Percentiles rank a stretch among this genome's conserved stretches.
Conservation (phyloP, 2,888 invertebrate species). For the Callinectes sapidus region DNA sequence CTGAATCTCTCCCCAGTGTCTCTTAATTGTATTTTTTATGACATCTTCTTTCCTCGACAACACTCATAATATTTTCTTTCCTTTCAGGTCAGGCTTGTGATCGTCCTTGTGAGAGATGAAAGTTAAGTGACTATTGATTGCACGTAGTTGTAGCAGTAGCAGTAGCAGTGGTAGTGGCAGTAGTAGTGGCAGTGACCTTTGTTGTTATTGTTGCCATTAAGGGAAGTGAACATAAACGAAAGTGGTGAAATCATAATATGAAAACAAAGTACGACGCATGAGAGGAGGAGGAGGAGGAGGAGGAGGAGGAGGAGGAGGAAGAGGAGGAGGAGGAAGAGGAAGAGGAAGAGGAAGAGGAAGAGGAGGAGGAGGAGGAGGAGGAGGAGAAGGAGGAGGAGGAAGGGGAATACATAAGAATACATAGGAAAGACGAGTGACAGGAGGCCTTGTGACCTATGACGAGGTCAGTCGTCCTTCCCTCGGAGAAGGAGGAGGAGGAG, state of each 20-base stretch:
- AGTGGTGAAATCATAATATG: neutral
- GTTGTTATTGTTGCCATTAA: neutral
- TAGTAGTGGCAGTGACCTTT: neutral
- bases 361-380: too few species aligned
- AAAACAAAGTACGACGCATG: neutral
- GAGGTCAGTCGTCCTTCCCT: too few species aligned
- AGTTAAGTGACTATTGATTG: neutral
- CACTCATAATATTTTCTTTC: neutral
- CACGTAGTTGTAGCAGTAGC: neutral
- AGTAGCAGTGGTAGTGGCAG: neutral
- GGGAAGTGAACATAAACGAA: neutral
- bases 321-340: neutral
- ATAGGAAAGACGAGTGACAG: too few species aligned
- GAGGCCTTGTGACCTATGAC: too few species aligned
- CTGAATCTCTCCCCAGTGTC: neutral
- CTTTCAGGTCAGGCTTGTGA: neutral
- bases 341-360: too few species aligned
- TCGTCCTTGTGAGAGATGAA: neutral
- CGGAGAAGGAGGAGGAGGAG: neutral
- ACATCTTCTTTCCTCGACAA: neutral
- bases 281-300: slow-evolving; percentile 13
- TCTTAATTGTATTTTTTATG: neutral
- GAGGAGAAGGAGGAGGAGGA: neutral
- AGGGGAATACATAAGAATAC: too few species aligned
- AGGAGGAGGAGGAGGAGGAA: neutral